Evolutionary conservation across 2,113 vertebrate genomes (phyloP), one percentile per base, ranked within the genome.

Genomic region (Actenoides lindsayi): DNA sequence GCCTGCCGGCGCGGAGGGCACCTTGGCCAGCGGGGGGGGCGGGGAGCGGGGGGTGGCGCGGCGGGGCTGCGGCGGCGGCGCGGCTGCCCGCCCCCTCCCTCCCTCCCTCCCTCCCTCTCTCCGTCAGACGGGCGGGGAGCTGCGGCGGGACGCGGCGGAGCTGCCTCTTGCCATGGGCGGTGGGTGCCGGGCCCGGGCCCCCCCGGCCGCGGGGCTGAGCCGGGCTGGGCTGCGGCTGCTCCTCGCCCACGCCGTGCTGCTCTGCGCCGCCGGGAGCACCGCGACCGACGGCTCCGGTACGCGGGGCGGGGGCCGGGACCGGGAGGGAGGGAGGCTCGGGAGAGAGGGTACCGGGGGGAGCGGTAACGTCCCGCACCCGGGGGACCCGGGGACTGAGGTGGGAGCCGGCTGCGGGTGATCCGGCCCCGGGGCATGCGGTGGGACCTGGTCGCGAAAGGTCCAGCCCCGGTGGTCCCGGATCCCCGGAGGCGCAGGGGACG

Each of bases 281-380:
- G 76, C 82, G 15, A 69, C 76, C 71, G 57, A 69, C 77, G 48
- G 71, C 93, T 83, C 90, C 77, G 93, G 90, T 93, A 93, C n/a
- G 93, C 50, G 71, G 65, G 89, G 69, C 50, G 90, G 94, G 90
- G 85, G 41, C 20, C 15, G 63, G 79, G 33, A 18, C 15, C 37
- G 90, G 90, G 78, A 73, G 28, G 54, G 94, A 68, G 95, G 90
- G 88, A 77, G 54, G 13, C 1, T 20, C 16, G 21, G 21, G 48
- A 42, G 10, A 42, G 17, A 31, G 16, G 31, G 39, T 19, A 28
- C 35, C 37, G 71, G 20, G 16, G 7, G 51, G 31, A 18, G 28
- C 23, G 15, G 39, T 23, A 23, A 39, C 59, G 54, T 80, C 71
- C 41, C 31, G n/a, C 48, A 8, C 28, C 23, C 35, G 33, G 68